Percentiles rank a stretch among this genome's conserved stretches.
Evolutionary conservation across 2,797 vertebrate species (phyloP).

Genomic region (Squalus acanthias): DNA sequence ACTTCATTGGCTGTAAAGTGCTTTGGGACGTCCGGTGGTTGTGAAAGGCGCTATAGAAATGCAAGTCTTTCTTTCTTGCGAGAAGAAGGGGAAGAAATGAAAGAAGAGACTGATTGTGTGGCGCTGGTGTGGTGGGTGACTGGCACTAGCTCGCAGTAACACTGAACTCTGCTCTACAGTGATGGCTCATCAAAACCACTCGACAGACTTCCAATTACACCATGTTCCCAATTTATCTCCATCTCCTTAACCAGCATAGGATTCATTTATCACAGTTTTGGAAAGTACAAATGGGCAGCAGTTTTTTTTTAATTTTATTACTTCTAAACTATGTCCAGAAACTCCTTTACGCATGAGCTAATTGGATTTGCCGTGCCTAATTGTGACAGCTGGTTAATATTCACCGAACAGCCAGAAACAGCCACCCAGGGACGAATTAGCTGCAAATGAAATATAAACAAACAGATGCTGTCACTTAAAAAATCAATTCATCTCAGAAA

Average conservation of each 20-base stretch:
- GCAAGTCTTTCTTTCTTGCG: not conserved
- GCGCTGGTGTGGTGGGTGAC: not conserved
- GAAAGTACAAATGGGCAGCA: conserved; percentile 43
- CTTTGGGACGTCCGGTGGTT: no score
- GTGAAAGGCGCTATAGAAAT: no score
- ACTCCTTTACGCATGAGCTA: conserved; percentile 63
- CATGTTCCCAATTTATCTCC: not conserved
- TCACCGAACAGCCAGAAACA: conserved; percentile 48
- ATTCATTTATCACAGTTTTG: conserved; percentile 36
- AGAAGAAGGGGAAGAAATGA: not conserved
- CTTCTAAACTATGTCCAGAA: conserved; percentile 48
- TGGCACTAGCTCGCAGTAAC: not conserved
- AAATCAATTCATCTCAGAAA: conserved; percentile 56
- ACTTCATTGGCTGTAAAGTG: no score
- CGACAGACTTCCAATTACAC: not conserved
- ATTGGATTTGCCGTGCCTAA: conserved; percentile 51
- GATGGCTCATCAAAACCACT: not conserved
- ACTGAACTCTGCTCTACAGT: not conserved
- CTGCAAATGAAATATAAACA: conserved; percentile 61
- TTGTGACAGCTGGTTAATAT: conserved; percentile 62
- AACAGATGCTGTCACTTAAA: conserved; percentile 67
- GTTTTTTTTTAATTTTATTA: conserved; percentile 49
- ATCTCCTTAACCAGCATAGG: conserved; percentile 12
- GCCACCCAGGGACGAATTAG: conserved; percentile 61
- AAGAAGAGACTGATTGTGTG: no score